phyloP scores from a whole-genome alignment of 2,113 vertebrate species.

The Alligator sinensis region DNA sequence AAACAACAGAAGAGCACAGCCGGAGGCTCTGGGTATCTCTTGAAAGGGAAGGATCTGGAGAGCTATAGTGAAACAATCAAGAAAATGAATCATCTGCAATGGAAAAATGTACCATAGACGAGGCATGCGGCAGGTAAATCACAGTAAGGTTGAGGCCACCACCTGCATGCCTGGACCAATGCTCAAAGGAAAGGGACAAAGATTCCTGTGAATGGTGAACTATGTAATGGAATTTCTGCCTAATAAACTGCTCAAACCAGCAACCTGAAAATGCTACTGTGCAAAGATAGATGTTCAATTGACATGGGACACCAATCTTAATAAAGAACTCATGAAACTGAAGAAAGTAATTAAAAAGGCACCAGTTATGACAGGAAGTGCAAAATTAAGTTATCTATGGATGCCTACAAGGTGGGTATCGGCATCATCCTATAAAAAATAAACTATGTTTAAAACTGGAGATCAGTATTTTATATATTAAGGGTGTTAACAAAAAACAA shows the following conservation, averaged over 20 bases:
- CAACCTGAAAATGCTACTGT: not conserved
- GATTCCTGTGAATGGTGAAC: not conserved
- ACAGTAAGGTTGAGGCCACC: not conserved
- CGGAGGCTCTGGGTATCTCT: not conserved
- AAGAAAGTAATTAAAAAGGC: not conserved
- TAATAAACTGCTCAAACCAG: not conserved
- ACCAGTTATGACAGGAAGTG: not conserved
- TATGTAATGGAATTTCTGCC: not conserved
- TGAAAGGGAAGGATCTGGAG: not conserved
- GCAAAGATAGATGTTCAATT: not conserved
- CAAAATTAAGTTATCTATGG: not conserved
- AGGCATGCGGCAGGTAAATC: not conserved
- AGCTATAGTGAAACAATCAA: not conserved
- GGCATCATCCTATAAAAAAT: not conserved
- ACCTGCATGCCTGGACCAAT: not conserved
- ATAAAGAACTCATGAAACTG: not conserved
- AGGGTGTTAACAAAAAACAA: not conserved
- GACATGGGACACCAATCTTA: fast-evolving
- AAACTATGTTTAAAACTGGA: not conserved
- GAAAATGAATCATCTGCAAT: fast-evolving
- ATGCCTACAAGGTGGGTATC: not conserved
- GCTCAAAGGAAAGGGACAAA: not conserved
- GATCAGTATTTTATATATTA: not conserved
- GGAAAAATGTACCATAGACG: not conserved
- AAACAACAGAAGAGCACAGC: not conserved